phyloP scores from a whole-genome alignment of 2,797 vertebrate genomes.

The Sarcoramphus papa region DNA sequence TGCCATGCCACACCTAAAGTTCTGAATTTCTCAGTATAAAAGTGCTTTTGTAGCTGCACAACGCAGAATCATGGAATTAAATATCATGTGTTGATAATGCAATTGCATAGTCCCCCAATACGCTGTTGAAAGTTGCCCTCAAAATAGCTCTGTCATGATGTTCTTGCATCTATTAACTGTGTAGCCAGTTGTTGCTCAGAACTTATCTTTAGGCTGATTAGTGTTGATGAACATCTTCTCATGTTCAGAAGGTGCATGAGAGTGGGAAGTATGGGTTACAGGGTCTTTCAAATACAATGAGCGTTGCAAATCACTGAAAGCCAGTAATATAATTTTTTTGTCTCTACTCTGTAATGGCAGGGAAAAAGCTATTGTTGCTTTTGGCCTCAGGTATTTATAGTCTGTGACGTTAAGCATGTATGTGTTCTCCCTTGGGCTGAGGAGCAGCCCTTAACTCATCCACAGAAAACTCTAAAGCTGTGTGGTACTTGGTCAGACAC shows the following conservation, averaged over 20 bases:
- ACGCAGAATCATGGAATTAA: not conserved
- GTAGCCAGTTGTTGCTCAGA: not conserved
- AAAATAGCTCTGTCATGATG: not conserved
- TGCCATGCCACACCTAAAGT: not conserved
- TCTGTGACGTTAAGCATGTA: not conserved
- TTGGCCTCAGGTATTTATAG: not conserved
- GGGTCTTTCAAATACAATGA: conserved; percentile 12
- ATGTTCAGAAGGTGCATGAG: not conserved
- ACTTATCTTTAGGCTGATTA: not conserved
- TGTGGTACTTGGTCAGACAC: not conserved
- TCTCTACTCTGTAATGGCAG: not conserved
- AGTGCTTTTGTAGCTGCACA: not conserved
- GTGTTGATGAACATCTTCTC: not conserved
- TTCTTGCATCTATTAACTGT: not conserved
- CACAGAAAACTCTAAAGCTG: not conserved
- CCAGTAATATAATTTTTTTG: not conserved
- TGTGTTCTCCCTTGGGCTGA: not conserved
- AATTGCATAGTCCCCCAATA: not conserved
- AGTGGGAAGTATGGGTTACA: not conserved
- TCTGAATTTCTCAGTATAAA: not conserved
- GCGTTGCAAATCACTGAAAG: conserved; percentile 21
- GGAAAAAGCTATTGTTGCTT: not conserved
- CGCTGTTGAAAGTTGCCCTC: not conserved
- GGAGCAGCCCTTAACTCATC: not conserved
- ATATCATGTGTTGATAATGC: not conserved